Percentiles rank a stretch among this genome's conserved stretches.
phyloP scores from a whole-genome alignment of 2,797 vertebrate species.

The Acrossocheilus wenchowensis region DNA sequence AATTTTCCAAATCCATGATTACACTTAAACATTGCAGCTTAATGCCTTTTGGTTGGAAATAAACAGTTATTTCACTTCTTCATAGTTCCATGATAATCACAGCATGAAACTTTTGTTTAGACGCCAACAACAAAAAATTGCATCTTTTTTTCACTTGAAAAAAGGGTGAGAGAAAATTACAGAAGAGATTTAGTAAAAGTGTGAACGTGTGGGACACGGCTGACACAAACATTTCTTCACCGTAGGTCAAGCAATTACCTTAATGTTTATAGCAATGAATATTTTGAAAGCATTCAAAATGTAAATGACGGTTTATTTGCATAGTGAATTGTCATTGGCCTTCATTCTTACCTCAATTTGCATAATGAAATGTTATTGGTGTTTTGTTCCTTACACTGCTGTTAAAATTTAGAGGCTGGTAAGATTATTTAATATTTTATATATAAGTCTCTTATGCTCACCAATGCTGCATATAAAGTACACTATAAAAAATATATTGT shows the following conservation, averaged over 20 bases:
- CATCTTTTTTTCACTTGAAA: neutral
- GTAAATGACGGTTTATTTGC: constrained; percentile 8
- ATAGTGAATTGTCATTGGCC: constrained; percentile 5
- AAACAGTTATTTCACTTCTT: neutral
- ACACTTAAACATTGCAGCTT: neutral
- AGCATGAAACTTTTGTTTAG: neutral
- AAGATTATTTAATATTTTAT: no score
- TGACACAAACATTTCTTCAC: constrained; percentile 21
- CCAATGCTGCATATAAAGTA: neutral
- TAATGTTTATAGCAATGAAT: constrained; percentile 19
- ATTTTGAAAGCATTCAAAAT: neutral
- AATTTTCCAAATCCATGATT: neutral
- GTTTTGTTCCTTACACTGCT: neutral
- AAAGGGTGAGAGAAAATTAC: neutral
- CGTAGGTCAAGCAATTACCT: constrained; percentile 9
- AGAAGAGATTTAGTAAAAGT: neutral
- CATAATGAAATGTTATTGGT: neutral
- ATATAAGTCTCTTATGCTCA: neutral
- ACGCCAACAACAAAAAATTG: neutral
- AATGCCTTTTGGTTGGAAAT: constrained; percentile 11
- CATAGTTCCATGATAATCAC: neutral
- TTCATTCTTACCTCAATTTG: constrained; percentile 5
- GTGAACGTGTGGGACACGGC: neutral
- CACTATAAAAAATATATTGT: neutral
- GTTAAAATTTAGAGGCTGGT: neutral